Evolutionary conservation across 2,888 invertebrate genomes (phyloP).

Genomic region (Ormyrus labotus): DNA sequence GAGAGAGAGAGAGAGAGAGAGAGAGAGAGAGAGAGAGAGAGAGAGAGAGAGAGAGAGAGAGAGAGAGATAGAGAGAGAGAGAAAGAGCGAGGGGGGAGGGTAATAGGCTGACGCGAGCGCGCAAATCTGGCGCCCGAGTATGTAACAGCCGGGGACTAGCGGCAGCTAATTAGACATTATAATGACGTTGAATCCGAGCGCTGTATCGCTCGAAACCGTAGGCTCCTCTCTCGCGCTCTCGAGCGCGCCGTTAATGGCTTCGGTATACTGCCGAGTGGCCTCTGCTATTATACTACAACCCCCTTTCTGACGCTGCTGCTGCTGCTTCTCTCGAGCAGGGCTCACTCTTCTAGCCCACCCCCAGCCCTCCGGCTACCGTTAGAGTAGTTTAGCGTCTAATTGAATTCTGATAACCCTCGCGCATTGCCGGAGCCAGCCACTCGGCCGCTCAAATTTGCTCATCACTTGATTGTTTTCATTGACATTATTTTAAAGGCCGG

Average conservation of each 20-base stretch:
- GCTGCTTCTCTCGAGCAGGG: neutral
- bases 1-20: too few relatives aligned
- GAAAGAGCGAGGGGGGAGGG: too few relatives aligned
- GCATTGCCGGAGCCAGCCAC: conserved; percentile 17
- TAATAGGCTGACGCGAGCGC: conserved; percentile 5
- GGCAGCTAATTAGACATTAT: conserved; percentile 70
- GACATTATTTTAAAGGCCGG: too few relatives aligned
- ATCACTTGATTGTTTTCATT: neutral
- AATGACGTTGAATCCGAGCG: conserved; percentile 64
- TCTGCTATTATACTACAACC: neutral
- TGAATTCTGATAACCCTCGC: conserved; percentile 56
- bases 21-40: too few relatives aligned
- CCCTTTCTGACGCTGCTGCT: neutral
- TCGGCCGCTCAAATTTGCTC: conserved; percentile 39
- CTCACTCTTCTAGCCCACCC: neutral
- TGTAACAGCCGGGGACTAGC: conserved; percentile 60
- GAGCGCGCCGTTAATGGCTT: conserved; percentile 50
- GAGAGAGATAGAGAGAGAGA: too few relatives aligned
- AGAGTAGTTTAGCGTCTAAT: conserved; percentile 55
- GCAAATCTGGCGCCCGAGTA: conserved; percentile 61
- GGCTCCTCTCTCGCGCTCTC: neutral
- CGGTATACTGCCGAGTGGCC: conserved; percentile 18
- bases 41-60: too few relatives aligned
- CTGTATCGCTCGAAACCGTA: conserved; percentile 35
- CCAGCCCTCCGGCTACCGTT: conserved; percentile 1